These are phyloP conservation scores for Volucella bombylans DNA, from an alignment of 2,888 invertebrate genomes.

Conservation along the genomic window DNA sequence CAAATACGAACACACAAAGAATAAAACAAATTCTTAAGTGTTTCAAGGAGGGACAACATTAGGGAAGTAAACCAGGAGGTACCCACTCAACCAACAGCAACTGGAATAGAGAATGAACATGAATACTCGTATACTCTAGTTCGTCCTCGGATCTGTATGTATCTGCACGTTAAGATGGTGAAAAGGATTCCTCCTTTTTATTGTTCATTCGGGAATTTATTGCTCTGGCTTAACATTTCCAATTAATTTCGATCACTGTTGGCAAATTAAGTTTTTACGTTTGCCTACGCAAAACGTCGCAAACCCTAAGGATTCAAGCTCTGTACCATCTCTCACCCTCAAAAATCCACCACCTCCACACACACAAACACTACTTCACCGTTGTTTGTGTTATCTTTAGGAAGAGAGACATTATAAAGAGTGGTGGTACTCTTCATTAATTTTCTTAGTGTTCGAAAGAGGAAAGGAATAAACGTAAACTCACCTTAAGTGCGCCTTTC, in stretches of 20 bases:
- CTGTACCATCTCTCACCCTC: background rate
- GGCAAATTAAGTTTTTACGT: slow-evolving; percentile 73
- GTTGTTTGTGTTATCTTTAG: slow-evolving; percentile 36
- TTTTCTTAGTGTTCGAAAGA: slow-evolving; percentile 32
- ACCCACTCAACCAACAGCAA: background rate
- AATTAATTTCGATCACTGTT: slow-evolving; percentile 74
- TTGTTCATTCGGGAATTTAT: slow-evolving; percentile 70
- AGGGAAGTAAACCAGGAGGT: background rate
- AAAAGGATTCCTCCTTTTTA: slow-evolving; percentile 73
- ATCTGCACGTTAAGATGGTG: slow-evolving; percentile 24
- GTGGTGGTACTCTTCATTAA: slow-evolving; percentile 68
- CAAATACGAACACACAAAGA: slow-evolving; percentile 17
- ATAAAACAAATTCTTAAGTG: slow-evolving; percentile 54
- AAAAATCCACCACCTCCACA: no score
- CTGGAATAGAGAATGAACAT: slow-evolving; percentile 20
- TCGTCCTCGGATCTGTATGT: background rate
- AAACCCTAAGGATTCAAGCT: slow-evolving; percentile 14
- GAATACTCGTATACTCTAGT: background rate
- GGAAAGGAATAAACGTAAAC: slow-evolving; percentile 55
- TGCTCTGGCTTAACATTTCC: slow-evolving; percentile 72
- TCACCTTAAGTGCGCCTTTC: slow-evolving; percentile 69
- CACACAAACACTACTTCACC: no score
- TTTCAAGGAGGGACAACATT: background rate
- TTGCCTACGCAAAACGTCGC: slow-evolving; percentile 37
- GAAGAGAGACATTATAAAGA: slow-evolving; percentile 57